Evolutionary conservation across 2,113 vertebrate genomes (phyloP), one percentile per base, ranked within the genome.

Genomic region (Sceloporus tristichus): DNA sequence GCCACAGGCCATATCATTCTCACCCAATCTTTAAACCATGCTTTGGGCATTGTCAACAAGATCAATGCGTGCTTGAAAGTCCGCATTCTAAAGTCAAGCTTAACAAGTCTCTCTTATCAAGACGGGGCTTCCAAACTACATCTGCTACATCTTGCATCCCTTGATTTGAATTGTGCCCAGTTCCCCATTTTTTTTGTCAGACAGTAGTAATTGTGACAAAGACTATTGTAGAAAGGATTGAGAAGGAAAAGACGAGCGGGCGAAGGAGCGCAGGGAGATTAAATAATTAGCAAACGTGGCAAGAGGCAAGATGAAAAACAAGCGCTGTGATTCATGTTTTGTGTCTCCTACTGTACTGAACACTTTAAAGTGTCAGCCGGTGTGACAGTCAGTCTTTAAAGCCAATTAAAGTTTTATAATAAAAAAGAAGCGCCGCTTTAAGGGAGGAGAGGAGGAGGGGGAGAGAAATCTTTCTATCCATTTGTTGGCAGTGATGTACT

Each of bases 321-420:
- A 96, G 91, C 85, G 87, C 84, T 85, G 18, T 96, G 96, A 96
- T 96, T 96, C 96, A 95, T 96, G 95, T 93, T 95, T 95, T 83
- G 71, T 91, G 96, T 96, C 95, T 88, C 85, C 92, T 89, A 86
- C 94, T 13, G 84, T 78, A 94, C 9, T 1, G 90, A 94, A 92
- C 92, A 87, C 92, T 96, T 95, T 93, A 77, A 93, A 94, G 92
- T 96, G 94, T 95, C 95, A 95, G 93, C 94, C 90, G 68, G 91
- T 93, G 93, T 1, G 88, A 95, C 95, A 93, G 53, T 82, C 27
- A 89, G 90, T 93, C 94, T 92, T 96, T 93, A 94, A 95, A 94
- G 85, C 93, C 91, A 94, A 93, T 96, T 93, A 95, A 96, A 95
- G 7, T 94, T 95, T 95, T 87, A 95, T 94, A 95, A 95, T 92